Evolutionary conservation across 2,888 invertebrate genomes (phyloP).

Genomic region (Tinea pellionella): DNA sequence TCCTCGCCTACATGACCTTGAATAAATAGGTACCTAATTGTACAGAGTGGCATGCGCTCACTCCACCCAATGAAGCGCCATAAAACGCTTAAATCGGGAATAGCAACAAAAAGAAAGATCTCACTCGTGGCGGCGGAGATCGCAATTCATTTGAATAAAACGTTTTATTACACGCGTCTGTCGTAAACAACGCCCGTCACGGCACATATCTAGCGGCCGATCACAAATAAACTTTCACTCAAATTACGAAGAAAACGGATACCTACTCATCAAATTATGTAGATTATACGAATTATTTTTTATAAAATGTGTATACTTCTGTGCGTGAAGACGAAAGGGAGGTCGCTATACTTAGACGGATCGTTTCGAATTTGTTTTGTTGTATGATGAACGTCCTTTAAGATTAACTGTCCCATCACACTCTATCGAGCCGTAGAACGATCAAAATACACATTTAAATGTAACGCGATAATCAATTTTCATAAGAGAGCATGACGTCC

Average conservation of each 20-base stretch:
- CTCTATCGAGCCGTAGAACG: neutral
- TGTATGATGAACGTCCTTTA: neutral
- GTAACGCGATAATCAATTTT: neutral
- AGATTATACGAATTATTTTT: too few relatives aligned
- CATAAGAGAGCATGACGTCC: neutral
- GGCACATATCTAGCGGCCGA: neutral
- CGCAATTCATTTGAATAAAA: neutral
- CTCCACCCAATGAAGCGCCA: too few relatives aligned
- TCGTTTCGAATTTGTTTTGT: too few relatives aligned
- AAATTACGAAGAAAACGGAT: too few relatives aligned
- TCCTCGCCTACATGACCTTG: too few relatives aligned
- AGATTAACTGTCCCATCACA: slow-evolving; percentile 7
- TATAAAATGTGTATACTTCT: too few relatives aligned
- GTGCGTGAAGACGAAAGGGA: too few relatives aligned
- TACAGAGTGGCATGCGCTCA: too few relatives aligned
- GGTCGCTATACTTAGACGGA: too few relatives aligned
- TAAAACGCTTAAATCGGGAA: neutral
- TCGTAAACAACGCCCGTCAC: neutral
- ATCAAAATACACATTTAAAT: slow-evolving; percentile 1
- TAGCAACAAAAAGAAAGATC: neutral
- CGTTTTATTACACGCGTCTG: slow-evolving; percentile 3
- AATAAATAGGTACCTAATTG: too few relatives aligned
- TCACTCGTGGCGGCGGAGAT: neutral
- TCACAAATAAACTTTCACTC: neutral
- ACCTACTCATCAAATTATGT: too few relatives aligned